A percentile compares a stretch with the other conserved stretches of the same genome.
phyloP scores from a whole-genome alignment of 1,140 invertebrate species.

The Atopsyche davidsoni region DNA sequence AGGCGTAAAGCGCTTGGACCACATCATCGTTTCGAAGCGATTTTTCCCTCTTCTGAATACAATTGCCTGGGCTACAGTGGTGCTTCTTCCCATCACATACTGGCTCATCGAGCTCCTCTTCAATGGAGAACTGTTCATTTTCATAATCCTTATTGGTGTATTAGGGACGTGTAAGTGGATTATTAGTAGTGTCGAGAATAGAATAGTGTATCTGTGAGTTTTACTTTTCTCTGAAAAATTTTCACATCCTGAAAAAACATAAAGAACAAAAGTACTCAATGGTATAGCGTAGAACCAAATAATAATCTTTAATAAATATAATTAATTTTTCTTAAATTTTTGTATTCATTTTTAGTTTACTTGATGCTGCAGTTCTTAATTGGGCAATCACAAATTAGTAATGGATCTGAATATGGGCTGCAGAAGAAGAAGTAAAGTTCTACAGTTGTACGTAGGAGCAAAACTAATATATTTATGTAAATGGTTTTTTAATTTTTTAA shows the following conservation, averaged over 20 bases:
- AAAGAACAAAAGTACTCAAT: too few species aligned
- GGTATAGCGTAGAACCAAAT: too few species aligned
- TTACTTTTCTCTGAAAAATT: too few species aligned
- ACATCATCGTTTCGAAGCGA: constrained; percentile 51
- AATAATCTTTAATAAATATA: too few species aligned
- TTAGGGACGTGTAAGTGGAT: constrained; percentile 69
- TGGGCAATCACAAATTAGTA: constrained; percentile 76
- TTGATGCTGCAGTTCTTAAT: constrained; percentile 71
- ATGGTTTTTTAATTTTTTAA: too few species aligned
- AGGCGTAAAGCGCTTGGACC: constrained; percentile 56
- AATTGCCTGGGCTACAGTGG: constrained; percentile 60
- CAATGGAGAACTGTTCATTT: constrained; percentile 66
- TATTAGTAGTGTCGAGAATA: too few species aligned
- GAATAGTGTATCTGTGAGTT: too few species aligned
- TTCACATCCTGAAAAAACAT: too few species aligned
- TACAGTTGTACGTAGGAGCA: too few species aligned
- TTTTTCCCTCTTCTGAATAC: constrained; percentile 67
- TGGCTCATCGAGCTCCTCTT: constrained; percentile 61
- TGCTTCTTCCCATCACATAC: constrained; percentile 65
- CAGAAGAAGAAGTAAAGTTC: constrained; percentile 45
- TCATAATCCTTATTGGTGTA: constrained; percentile 60
- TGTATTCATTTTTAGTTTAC: constrained; percentile 79
- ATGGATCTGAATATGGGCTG: constrained; percentile 71
- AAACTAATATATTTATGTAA: too few species aligned
- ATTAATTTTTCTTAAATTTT: too few species aligned